Conservation (phyloP, 2,888 invertebrate species). For the Spicauda simplicius region DNA sequence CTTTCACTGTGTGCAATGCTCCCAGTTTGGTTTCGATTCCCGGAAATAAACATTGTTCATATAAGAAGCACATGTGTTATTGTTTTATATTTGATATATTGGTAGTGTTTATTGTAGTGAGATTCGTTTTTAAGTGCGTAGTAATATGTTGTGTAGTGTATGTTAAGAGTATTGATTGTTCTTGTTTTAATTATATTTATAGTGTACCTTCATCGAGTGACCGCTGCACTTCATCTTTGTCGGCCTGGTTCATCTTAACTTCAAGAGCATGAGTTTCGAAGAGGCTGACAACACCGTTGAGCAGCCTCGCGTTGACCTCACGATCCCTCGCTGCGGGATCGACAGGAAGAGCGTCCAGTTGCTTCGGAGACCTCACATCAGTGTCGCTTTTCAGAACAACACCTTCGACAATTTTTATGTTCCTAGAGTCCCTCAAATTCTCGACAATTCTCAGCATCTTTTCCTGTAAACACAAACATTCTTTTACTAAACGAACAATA, state of each 20-base stretch:
- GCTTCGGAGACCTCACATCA: conserved; percentile 78
- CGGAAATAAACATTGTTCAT: too few species aligned
- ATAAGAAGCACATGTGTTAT: too few species aligned
- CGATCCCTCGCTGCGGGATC: conserved; percentile 90
- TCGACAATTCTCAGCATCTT: conserved; percentile 89
- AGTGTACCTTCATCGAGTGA: conserved; percentile 92
- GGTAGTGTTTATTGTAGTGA: too few species aligned
- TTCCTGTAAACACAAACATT: conserved; percentile 81
- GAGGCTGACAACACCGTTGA: conserved; percentile 90
- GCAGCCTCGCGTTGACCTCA: conserved; percentile 88
- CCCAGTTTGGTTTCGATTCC: neutral
- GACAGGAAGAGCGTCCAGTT: conserved; percentile 88
- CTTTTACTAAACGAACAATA: conserved; percentile 12
- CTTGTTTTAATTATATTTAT: neutral
- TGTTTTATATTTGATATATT: too few species aligned
- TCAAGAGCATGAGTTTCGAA: conserved; percentile 92
- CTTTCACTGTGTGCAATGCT: neutral
- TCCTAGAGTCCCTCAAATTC: conserved; percentile 68
- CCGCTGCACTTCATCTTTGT: conserved; percentile 89
- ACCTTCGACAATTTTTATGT: conserved; percentile 86
- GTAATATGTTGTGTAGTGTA: too few species aligned
- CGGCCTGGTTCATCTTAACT: conserved; percentile 90
- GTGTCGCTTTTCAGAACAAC: conserved; percentile 84
- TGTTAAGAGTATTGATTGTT: neutral
- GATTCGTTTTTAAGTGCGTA: too few species aligned